Evolutionary conservation across 2,113 vertebrate genomes (phyloP).

Genomic region (Tychaedon coryphoeus): DNA sequence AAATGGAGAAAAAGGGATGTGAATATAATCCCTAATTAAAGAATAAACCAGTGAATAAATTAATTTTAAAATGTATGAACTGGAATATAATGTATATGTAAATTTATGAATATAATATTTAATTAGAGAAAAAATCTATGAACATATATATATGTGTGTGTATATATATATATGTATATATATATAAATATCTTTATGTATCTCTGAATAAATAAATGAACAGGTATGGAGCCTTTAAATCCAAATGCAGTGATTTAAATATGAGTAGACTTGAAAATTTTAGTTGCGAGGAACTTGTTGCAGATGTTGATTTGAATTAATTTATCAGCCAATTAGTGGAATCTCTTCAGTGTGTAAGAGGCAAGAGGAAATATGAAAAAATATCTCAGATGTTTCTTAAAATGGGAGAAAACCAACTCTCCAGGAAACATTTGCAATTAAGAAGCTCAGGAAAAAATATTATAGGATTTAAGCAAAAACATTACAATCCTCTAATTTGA

Average conservation of each 20-base stretch:
- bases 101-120: not conserved
- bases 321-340: not conserved
- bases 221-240: not conserved
- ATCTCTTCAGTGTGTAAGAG: not conserved
- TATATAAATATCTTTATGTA: too few relatives aligned
- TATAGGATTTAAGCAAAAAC: not conserved
- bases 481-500: not conserved
- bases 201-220: not conserved
- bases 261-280: not conserved
- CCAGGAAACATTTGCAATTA: not conserved
- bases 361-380: not conserved
- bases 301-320: not conserved
- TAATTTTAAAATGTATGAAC: not conserved
- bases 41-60: not conserved
- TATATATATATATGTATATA: not conserved
- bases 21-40: not conserved
- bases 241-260: not conserved
- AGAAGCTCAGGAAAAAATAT: not conserved
- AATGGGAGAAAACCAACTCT: not conserved
- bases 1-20: not conserved
- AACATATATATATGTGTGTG: too few relatives aligned
- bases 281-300: not conserved
- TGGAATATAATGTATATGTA: rapidly evolving
- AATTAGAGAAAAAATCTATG: not conserved
- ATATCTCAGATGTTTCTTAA: not conserved